Conservation (phyloP, 2,888 invertebrate genomes). For the Lepidocyrtoides sp. region DNA sequence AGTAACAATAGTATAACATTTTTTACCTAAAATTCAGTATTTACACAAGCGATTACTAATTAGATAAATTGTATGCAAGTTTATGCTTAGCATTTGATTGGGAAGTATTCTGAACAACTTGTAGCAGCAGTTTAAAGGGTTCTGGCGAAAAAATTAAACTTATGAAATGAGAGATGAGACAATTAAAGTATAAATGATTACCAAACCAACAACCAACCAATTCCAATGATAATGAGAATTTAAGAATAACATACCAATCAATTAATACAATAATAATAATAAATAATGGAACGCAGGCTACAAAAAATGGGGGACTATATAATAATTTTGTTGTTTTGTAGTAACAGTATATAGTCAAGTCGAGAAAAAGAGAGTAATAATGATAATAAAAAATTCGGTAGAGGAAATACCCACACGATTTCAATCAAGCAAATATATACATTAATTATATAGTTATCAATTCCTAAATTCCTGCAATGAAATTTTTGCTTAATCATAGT, state of each 20-base stretch:
- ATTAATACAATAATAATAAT: neutral
- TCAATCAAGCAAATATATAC: slow-evolving; percentile 73
- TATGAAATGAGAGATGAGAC: neutral
- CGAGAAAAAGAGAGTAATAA: neutral
- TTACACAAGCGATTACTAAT: too few relatives aligned
- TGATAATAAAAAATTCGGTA: too few relatives aligned
- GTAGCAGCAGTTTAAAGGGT: too few relatives aligned
- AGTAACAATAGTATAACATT: neutral
- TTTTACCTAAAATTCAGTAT: neutral
- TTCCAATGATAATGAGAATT: neutral
- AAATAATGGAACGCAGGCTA: slow-evolving; percentile 9
- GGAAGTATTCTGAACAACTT: neutral
- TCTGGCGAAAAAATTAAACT: neutral
- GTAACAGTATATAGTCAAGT: neutral
- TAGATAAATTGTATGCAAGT: neutral
- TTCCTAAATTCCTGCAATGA: neutral
- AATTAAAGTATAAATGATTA: neutral
- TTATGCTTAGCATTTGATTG: neutral
- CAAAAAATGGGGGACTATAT: neutral
- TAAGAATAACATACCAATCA: neutral
- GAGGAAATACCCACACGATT: slow-evolving; percentile 65
- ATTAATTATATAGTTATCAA: neutral
- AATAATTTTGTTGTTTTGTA: neutral
- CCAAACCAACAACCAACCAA: slow-evolving; percentile 58
- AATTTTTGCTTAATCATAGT: neutral